Evolutionary conservation across 92 coral and sea anemone genomes (phyloP).

Genomic region (Hydrozoanthus gracilis): DNA sequence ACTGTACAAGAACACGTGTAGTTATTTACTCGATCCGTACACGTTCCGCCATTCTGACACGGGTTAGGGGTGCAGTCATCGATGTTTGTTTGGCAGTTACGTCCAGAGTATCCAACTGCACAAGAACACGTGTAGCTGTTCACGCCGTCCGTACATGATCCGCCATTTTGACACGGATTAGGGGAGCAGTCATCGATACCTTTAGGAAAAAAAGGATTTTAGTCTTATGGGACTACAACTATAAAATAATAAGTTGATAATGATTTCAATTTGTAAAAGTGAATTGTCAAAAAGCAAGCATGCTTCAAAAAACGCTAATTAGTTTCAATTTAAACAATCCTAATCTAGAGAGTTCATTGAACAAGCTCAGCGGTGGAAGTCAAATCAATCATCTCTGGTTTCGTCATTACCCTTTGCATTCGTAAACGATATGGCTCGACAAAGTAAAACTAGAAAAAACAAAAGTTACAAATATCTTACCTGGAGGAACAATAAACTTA

Average conservation of each 20-base stretch:
- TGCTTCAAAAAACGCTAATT: no score
- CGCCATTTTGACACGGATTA: not conserved
- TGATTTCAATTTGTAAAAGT: no score
- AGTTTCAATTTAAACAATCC: no score
- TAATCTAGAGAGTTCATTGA: no score
- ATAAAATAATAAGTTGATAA: no score
- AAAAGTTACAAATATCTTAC: not conserved
- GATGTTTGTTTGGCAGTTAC: not conserved
- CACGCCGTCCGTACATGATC: no score
- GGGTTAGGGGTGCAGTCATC: not conserved
- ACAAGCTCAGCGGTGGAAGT: no score
- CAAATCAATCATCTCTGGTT: no score
- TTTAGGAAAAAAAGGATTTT: not conserved
- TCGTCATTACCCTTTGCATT: no score
- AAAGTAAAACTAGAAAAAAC: not conserved
- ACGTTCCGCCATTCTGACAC: not conserved
- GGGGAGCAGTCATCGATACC: constrained; percentile 5
- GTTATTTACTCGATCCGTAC: not conserved
- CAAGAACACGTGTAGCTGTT: no score
- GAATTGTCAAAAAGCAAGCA: not conserved
- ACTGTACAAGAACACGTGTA: not conserved
- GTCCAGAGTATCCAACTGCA: not conserved
- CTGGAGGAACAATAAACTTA: constrained; percentile 10
- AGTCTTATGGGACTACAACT: not conserved
- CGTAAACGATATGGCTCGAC: not conserved